These are phyloP conservation scores for Leptopilina clavipes DNA, from an alignment of 1,140 invertebrate species.

Conservation along the genomic window DNA sequence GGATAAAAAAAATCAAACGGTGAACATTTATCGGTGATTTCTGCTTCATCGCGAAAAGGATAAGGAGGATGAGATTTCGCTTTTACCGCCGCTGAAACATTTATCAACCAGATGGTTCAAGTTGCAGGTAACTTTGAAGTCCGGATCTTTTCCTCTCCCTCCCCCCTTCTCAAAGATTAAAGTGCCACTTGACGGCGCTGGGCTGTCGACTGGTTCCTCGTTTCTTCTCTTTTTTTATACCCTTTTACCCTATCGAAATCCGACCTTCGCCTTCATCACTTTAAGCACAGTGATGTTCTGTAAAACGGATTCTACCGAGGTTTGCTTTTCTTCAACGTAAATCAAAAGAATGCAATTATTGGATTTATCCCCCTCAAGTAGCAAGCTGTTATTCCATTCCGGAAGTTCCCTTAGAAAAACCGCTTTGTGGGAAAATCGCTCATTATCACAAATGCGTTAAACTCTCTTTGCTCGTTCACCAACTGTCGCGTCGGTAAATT, in stretches of 20 bases:
- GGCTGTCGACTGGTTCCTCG: neutral
- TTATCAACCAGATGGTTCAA: slow-evolving; percentile 46
- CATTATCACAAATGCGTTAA: slow-evolving; percentile 2
- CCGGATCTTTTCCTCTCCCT: slow-evolving; percentile 3
- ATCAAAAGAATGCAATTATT: slow-evolving; percentile 29
- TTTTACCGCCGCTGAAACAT: slow-evolving; percentile 53
- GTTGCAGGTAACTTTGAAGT: slow-evolving; percentile 33
- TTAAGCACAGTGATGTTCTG: neutral
- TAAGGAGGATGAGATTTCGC: slow-evolving; percentile 49
- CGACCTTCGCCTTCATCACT: slow-evolving; percentile 12
- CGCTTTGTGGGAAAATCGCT: slow-evolving; percentile 11
- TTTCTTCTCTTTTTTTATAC: slow-evolving; percentile 9
- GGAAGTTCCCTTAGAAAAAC: neutral
- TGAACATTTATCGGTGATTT: slow-evolving; percentile 34
- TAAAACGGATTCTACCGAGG: neutral
- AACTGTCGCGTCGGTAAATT: neutral
- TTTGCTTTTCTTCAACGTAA: neutral
- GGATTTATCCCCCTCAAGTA: slow-evolving; percentile 3
- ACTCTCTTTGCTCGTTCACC: neutral
- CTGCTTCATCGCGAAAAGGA: slow-evolving; percentile 34
- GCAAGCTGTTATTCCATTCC: slow-evolving; percentile 4
- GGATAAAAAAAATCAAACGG: slow-evolving; percentile 26
- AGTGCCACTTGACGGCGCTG: slow-evolving; percentile 44
- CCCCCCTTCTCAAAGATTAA: slow-evolving; percentile 36
- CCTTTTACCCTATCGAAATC: slow-evolving; percentile 23